Evolutionary conservation across 1,140 invertebrate species (phyloP).

Genomic region (Mylabris phalerata): DNA sequence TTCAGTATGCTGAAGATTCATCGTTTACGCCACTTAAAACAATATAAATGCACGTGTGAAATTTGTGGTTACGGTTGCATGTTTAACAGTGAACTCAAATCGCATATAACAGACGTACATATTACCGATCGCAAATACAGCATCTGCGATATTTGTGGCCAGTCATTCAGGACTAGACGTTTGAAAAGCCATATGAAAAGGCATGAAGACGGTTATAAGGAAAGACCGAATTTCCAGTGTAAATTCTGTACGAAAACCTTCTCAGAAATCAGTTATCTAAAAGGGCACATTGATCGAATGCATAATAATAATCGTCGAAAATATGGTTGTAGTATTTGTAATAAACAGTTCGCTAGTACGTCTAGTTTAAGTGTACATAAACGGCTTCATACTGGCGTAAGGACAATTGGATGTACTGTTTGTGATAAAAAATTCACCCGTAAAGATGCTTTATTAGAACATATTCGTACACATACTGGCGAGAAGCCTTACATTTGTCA

Average conservation of each 20-base stretch:
- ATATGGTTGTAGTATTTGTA: slow-evolving; percentile 19
- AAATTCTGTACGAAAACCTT: slow-evolving; percentile 1
- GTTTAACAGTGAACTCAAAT: slow-evolving; percentile 31
- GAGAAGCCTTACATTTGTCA: slow-evolving; percentile 59
- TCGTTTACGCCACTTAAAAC: slow-evolving; percentile 52
- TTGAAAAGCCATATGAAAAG: neutral
- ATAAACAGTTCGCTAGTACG: slow-evolving; percentile 27
- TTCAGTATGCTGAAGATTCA: slow-evolving; percentile 60
- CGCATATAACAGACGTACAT: slow-evolving; percentile 32
- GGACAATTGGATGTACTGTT: slow-evolving; percentile 50
- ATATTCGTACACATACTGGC: slow-evolving; percentile 56
- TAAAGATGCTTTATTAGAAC: slow-evolving; percentile 54
- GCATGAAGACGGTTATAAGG: neutral
- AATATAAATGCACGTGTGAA: slow-evolving; percentile 35
- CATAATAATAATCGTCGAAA: too few species aligned
- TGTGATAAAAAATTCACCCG: slow-evolving; percentile 52
- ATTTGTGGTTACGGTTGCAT: slow-evolving; percentile 32
- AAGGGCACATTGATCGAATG: neutral
- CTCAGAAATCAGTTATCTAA: slow-evolving; percentile 1
- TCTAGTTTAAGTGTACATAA: slow-evolving; percentile 25
- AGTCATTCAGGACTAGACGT: slow-evolving; percentile 26
- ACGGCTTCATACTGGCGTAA: slow-evolving; percentile 33
- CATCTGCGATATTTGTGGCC: slow-evolving; percentile 33
- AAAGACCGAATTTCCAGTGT: neutral
- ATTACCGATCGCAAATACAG: too few species aligned